Evolutionary conservation across 2,113 vertebrate genomes (phyloP).

Genomic region (Pygoscelis antarcticus): DNA sequence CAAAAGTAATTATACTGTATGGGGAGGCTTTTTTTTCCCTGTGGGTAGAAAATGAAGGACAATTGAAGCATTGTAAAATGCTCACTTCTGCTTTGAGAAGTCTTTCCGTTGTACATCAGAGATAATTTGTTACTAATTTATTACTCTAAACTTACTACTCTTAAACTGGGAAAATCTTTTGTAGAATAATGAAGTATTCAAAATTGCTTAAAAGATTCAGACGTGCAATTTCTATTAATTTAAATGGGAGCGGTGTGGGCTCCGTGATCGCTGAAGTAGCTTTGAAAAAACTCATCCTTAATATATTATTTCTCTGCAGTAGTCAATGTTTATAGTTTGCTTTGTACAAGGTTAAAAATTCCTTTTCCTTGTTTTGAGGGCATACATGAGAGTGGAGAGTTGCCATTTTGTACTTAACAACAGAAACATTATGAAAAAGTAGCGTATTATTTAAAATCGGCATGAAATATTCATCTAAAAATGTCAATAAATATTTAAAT

Average conservation of each 20-base stretch:
- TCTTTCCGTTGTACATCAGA: background rate
- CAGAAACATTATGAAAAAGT: fast-evolving
- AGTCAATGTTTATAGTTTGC: background rate
- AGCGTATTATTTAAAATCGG: background rate
- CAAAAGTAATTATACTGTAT: fast-evolving
- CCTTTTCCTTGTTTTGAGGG: background rate
- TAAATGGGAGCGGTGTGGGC: background rate
- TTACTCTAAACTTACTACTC: background rate
- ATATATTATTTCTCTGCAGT: background rate
- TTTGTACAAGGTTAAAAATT: background rate
- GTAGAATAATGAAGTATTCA: background rate
- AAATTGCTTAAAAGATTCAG: background rate
- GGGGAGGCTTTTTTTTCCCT: background rate
- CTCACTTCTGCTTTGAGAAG: background rate
- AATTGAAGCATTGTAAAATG: background rate
- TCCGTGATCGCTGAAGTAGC: background rate
- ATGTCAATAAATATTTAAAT: background rate
- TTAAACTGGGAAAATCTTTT: background rate
- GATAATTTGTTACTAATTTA: background rate
- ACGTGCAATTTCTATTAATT: background rate
- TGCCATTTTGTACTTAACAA: background rate
- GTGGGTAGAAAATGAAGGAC: background rate
- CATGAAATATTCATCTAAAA: background rate
- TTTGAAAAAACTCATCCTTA: background rate
- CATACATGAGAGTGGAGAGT: background rate